Conservation (phyloP, 92 coral and sea anemone genomes). For the Muricea muricata region DNA sequence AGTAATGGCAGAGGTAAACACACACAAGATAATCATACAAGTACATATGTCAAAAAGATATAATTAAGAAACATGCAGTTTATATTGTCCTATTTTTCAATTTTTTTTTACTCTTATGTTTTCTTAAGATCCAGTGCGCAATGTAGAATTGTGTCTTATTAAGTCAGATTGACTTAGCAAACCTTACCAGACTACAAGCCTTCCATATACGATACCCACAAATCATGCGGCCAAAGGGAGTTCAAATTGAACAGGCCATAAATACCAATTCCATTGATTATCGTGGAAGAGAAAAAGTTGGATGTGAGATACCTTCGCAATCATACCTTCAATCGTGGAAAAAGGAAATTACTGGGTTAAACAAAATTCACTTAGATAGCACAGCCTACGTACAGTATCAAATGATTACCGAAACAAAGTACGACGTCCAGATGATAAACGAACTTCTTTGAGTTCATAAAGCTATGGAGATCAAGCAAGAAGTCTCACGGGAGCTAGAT, state of each 20-base stretch:
- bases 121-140: not conserved
- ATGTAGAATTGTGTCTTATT: not conserved
- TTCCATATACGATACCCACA: not conserved
- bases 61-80: too few species aligned
- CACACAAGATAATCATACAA: too few species aligned
- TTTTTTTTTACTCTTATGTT: too few species aligned
- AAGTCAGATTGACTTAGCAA: not conserved
- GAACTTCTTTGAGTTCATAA: not conserved
- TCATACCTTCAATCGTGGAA: not conserved
- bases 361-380: not conserved
- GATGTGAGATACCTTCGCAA: not conserved
- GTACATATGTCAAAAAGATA: too few species aligned
- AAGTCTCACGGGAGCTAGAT: slow-evolving; percentile 1
- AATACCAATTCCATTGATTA: not conserved
- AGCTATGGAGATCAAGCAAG: slow-evolving; percentile 10
- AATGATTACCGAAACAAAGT: not conserved
- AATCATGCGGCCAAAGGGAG: slow-evolving; percentile 2
- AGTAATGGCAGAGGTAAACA: too few species aligned
- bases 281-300: not conserved
- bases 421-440: not conserved
- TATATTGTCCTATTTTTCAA: too few species aligned
- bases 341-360: not conserved
- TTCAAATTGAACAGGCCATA: not conserved
- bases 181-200: not conserved
- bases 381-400: not conserved